Evolutionary conservation across 2,797 vertebrate species (phyloP).

Genomic region (Gymnopithys bicolor): DNA sequence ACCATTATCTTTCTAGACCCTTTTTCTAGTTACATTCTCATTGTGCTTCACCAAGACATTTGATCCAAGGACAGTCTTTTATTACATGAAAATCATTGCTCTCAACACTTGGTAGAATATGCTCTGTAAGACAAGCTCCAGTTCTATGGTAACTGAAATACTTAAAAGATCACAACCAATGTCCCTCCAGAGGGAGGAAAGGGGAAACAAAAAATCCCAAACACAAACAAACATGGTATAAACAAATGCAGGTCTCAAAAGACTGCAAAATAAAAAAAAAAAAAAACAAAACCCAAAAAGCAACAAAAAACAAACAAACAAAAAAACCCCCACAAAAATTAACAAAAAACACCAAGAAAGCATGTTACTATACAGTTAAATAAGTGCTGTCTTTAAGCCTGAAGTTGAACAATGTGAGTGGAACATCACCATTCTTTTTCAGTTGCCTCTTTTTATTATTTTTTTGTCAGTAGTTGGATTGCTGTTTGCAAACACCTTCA

Average conservation of each 20-base stretch:
- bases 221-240: conserved; percentile 47
- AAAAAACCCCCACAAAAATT: not conserved
- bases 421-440: conserved; percentile 83
- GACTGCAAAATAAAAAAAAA: conserved; percentile 9
- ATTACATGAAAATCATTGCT: conserved; percentile 28
- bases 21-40: not conserved
- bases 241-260: conserved; percentile 52
- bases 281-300: not conserved
- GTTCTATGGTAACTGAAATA: conserved; percentile 5
- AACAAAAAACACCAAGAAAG: not conserved
- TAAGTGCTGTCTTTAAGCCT: conserved; percentile 27
- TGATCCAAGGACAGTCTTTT: conserved; percentile 9
- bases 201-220: not conserved
- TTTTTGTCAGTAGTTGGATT: conserved; percentile 96
- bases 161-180: conserved; percentile 23
- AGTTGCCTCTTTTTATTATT: conserved; percentile 91
- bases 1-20: not conserved
- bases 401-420: conserved; percentile 62
- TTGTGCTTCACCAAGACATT: not conserved
- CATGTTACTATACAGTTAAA: conserved; percentile 33
- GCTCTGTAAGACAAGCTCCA: conserved; percentile 14
- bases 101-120: not conserved
- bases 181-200: conserved; percentile 44
- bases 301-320: not conserved
- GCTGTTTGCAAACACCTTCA: conserved; percentile 98